Conservation (phyloP, 2,113 vertebrate genomes). For the Spheniscus mendiculus region DNA sequence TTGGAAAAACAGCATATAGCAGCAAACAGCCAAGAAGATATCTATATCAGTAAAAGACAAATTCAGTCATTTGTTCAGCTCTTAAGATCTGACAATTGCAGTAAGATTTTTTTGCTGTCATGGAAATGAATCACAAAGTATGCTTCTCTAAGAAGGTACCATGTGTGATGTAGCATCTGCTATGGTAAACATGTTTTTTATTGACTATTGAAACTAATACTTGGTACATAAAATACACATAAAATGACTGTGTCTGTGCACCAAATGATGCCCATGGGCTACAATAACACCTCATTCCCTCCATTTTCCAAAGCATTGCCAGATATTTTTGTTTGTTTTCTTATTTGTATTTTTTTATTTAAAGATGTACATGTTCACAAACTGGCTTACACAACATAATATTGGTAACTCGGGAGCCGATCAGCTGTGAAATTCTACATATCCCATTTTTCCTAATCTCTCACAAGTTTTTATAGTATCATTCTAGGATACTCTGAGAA, state of each 20-base stretch:
- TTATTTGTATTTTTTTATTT: background rate
- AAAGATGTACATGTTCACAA: background rate
- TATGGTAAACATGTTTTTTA: background rate
- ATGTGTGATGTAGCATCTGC: background rate
- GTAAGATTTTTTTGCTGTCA: background rate
- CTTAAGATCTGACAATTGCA: background rate
- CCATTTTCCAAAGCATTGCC: background rate
- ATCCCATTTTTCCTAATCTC: background rate
- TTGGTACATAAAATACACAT: background rate
- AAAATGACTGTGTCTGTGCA: background rate
- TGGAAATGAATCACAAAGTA: background rate
- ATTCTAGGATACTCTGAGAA: background rate
- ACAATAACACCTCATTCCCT: background rate
- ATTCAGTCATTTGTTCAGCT: background rate
- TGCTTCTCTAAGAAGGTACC: background rate
- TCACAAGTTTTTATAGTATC: background rate
- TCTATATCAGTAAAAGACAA: background rate
- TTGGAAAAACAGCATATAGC: background rate
- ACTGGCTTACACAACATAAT: background rate
- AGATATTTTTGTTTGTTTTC: background rate
- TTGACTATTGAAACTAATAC: background rate
- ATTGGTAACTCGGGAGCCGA: background rate
- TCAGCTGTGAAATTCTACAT: background rate
- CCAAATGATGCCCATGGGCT: background rate
- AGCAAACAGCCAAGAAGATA: background rate